Conservation (phyloP, 1,140 invertebrate genomes). For the Carcinoscorpius rotundicauda region DNA sequence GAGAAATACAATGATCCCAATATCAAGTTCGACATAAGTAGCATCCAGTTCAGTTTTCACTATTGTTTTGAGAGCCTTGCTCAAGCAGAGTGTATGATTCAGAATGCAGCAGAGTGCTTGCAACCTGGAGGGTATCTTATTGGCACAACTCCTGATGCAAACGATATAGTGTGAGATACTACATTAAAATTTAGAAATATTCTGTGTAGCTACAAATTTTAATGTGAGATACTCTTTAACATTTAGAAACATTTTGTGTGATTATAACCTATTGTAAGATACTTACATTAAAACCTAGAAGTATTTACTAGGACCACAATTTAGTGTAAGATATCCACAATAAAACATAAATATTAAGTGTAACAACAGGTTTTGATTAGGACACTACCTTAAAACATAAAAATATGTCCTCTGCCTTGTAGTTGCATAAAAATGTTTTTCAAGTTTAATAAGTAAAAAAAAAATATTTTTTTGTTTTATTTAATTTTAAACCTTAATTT, state of each 20-base stretch:
- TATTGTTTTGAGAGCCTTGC: slow-evolving; percentile 66
- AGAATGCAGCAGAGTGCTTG: slow-evolving; percentile 81
- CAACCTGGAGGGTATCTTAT: slow-evolving; percentile 87
- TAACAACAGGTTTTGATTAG: too few species aligned
- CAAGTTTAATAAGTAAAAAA: too few species aligned
- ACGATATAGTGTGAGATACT: slow-evolving; percentile 65
- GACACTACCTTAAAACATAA: too few species aligned
- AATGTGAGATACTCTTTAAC: background rate
- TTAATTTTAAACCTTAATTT: background rate
- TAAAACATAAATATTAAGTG: too few species aligned
- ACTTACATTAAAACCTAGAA: too few species aligned
- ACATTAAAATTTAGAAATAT: background rate
- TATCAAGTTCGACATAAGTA: slow-evolving; percentile 74
- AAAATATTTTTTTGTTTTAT: background rate
- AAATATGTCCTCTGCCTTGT: background rate
- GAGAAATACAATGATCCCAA: slow-evolving; percentile 56
- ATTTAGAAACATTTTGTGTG: background rate
- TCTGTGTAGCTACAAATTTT: background rate
- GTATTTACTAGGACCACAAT: too few species aligned
- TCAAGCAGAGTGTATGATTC: slow-evolving; percentile 87
- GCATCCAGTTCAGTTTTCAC: slow-evolving; percentile 91
- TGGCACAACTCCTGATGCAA: slow-evolving; percentile 86
- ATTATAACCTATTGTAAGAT: too few species aligned
- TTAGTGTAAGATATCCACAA: too few species aligned
- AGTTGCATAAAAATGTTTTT: background rate